These are phyloP conservation scores for Apodemia mormo DNA, from an alignment of 2,888 invertebrate genomes.

Conservation along the genomic window DNA sequence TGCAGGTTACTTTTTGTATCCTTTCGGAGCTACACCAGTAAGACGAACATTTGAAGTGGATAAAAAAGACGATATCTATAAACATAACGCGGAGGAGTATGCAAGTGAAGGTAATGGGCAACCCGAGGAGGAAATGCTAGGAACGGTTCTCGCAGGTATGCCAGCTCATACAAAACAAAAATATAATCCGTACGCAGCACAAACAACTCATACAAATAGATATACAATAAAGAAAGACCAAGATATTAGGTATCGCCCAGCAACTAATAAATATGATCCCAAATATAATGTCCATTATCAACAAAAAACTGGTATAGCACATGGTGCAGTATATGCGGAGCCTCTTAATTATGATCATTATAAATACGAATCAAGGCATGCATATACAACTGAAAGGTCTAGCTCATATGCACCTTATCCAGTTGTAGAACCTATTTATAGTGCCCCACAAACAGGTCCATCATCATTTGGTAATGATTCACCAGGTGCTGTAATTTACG, in stretches of 20 bases:
- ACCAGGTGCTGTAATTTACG: conserved; percentile 68
- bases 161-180: conserved; percentile 75
- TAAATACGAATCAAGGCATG: conserved; percentile 69
- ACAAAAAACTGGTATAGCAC: conserved; percentile 75
- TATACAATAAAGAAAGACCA: conserved; percentile 70
- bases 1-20: conserved; percentile 89
- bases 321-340: conserved; percentile 71
- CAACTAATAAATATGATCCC: conserved; percentile 63
- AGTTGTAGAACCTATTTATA: conserved; percentile 70
- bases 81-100: conserved; percentile 86
- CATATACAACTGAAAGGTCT: conserved; percentile 66
- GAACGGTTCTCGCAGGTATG: conserved; percentile 88
- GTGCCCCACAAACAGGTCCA: conserved; percentile 66
- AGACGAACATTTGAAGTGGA: conserved; percentile 85
- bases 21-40: conserved; percentile 83
- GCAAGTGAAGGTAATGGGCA: conserved; percentile 85
- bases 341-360: conserved; percentile 62
- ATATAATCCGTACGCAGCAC: conserved; percentile 70
- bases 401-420: conserved; percentile 60
- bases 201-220: conserved; percentile 64
- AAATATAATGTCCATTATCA: conserved; percentile 70
- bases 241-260: conserved; percentile 72
- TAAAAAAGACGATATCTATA: conserved; percentile 84
- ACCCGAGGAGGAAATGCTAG: conserved; percentile 89
- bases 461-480: conserved; percentile 63